Percentiles rank a stretch among this genome's conserved stretches.
phyloP scores from a whole-genome alignment of 2,888 invertebrate genomes.

The Sphinx pinastri region DNA sequence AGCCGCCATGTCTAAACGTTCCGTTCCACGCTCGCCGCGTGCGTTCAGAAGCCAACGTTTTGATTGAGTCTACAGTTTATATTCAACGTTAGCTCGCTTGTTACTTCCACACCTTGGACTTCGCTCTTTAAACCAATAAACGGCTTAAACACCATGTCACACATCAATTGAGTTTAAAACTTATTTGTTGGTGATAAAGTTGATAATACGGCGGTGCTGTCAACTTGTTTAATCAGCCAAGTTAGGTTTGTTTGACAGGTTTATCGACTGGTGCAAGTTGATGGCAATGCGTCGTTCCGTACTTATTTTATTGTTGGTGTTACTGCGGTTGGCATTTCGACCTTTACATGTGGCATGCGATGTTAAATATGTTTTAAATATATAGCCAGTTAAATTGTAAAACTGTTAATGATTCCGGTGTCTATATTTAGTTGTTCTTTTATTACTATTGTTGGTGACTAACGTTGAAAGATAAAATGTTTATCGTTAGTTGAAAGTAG shows the following conservation, averaged over 20 bases:
- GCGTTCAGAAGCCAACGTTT: conserved; percentile 43
- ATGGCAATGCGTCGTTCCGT: conserved; percentile 13
- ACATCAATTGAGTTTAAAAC: conserved; percentile 15
- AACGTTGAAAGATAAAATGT: too few relatives aligned
- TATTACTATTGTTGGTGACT: too few relatives aligned
- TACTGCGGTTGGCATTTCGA: conserved; percentile 30
- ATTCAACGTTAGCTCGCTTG: conserved; percentile 55
- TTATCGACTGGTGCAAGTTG: conserved; percentile 42
- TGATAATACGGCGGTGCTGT: neutral
- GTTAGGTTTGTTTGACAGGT: conserved; percentile 51
- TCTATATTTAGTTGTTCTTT: too few relatives aligned
- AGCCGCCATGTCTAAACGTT: conserved; percentile 19
- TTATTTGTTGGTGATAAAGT: neutral
- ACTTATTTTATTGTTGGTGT: conserved; percentile 10
- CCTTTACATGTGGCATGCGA: conserved; percentile 8
- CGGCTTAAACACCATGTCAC: conserved; percentile 30
- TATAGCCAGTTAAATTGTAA: neutral
- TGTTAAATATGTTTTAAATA: conserved; percentile 1
- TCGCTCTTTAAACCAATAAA: conserved; percentile 26
- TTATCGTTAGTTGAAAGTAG: too few relatives aligned
- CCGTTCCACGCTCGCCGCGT: conserved; percentile 25
- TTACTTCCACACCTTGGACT: conserved; percentile 53
- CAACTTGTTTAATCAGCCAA: conserved; percentile 45
- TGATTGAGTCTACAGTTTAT: conserved; percentile 66
- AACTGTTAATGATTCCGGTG: neutral